Percentiles rank a stretch among this genome's conserved stretches.
phyloP scores from a whole-genome alignment of 2,113 vertebrate species.

The Holacanthus passer region DNA sequence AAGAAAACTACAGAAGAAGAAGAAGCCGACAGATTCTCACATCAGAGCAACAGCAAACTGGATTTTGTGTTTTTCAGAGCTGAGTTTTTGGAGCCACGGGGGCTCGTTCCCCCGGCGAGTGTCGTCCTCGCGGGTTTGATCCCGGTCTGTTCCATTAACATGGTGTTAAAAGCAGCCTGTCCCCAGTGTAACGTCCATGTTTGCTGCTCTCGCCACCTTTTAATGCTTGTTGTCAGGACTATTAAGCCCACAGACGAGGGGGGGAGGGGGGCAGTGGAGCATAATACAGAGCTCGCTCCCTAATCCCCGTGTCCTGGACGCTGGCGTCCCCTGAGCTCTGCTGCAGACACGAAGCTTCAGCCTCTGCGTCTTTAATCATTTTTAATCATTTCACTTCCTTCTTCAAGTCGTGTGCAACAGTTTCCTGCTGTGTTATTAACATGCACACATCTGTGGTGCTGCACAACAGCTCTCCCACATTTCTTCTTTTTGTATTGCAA shows the following conservation, averaged over 20 bases:
- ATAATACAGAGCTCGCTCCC: slow-evolving; percentile 33
- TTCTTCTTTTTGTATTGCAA: no score
- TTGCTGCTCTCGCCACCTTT: slow-evolving; percentile 12
- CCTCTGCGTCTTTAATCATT: neutral
- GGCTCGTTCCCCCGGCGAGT: neutral
- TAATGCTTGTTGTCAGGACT: slow-evolving; percentile 52
- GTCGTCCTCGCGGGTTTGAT: neutral
- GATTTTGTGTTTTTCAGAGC: neutral
- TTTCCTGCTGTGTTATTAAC: no score
- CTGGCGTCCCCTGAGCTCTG: slow-evolving; percentile 1
- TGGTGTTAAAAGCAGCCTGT: slow-evolving; percentile 61
- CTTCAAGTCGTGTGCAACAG: neutral
- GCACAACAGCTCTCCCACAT: no score
- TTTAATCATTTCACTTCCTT: neutral
- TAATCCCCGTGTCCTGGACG: slow-evolving; percentile 2
- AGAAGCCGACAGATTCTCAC: neutral
- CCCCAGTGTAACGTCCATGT: slow-evolving; percentile 16
- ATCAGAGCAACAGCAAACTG: neutral
- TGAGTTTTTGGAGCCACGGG: neutral
- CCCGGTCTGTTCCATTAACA: slow-evolving; percentile 47
- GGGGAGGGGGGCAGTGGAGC: slow-evolving; percentile 15
- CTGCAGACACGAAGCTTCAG: slow-evolving; percentile 5
- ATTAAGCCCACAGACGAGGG: slow-evolving; percentile 38
- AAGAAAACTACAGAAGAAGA: neutral
- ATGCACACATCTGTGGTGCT: no score